Evolutionary conservation across 2,797 vertebrate species (phyloP).

Genomic region (Enteromius radiatus): DNA sequence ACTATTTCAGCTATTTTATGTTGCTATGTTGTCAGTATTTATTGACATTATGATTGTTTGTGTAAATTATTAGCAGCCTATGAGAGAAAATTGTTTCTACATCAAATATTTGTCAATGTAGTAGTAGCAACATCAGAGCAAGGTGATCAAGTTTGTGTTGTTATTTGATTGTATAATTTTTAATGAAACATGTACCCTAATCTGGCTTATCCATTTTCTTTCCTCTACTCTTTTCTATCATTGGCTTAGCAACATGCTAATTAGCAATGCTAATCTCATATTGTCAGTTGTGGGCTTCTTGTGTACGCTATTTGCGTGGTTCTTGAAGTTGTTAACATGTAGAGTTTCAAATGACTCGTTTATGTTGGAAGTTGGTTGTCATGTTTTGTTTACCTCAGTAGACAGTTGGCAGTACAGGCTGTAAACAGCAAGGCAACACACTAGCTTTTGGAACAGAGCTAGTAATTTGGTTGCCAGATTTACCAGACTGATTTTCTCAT

Average conservation of each 20-base stretch:
- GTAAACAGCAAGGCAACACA: neutral
- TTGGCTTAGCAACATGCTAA: slow-evolving; percentile 3
- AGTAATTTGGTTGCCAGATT: neutral
- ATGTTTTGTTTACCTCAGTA: neutral
- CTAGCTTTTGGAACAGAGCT: neutral
- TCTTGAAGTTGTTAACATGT: neutral
- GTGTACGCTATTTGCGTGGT: neutral
- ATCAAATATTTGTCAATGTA: neutral
- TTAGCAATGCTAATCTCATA: slow-evolving; percentile 10
- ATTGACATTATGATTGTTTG: neutral
- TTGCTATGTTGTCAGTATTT: neutral
- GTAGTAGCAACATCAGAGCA: neutral
- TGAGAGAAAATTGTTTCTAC: neutral
- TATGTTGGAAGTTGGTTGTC: neutral
- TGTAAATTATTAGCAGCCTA: neutral
- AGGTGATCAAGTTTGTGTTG: neutral
- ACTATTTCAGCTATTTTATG: neutral
- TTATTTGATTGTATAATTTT: neutral
- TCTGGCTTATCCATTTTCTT: neutral
- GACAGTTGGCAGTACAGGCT: neutral
- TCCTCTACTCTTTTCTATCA: neutral
- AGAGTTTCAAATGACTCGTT: neutral
- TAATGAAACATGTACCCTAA: too few species aligned
- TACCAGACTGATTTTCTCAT: neutral
- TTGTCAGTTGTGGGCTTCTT: neutral